Evolutionary conservation across 92 coral and sea anemone genomes (phyloP).

Genomic region (Phenganax stokvisi): DNA sequence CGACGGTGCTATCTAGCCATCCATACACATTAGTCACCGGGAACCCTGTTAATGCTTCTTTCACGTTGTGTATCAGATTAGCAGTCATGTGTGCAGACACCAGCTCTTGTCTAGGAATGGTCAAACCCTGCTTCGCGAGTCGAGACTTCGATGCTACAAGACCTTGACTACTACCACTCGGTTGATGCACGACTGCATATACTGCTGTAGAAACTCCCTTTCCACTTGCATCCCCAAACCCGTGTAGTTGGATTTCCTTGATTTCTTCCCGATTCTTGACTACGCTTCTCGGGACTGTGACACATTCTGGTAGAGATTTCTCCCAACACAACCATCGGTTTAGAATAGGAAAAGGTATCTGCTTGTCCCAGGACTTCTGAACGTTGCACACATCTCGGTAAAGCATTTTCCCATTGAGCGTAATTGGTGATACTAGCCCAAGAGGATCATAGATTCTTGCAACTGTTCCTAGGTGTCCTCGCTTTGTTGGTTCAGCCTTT

Average conservation of each 20-base stretch:
- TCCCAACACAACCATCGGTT: slow-evolving; percentile 1
- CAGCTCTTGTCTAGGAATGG: slow-evolving; percentile 23
- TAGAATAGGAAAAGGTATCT: not conserved
- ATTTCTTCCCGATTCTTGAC: not conserved
- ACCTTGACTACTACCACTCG: slow-evolving; percentile 2
- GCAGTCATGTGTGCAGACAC: slow-evolving; percentile 25
- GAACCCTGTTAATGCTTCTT: not conserved
- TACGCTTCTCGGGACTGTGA: not conserved
- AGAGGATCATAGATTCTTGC: slow-evolving; percentile 39
- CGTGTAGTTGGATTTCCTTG: not conserved
- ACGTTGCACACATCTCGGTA: slow-evolving; percentile 19
- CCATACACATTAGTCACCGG: slow-evolving; percentile 9
- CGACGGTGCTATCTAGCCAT: slow-evolving; percentile 28
- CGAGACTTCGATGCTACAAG: slow-evolving; percentile 8
- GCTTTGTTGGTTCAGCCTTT: slow-evolving; percentile 36
- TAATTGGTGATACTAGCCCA: slow-evolving; percentile 21
- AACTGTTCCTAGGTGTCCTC: slow-evolving; percentile 18
- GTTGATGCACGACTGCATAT: slow-evolving; percentile 2
- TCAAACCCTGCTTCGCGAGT: slow-evolving; percentile 14
- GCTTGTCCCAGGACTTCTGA: slow-evolving; percentile 19
- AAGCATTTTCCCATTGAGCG: slow-evolving; percentile 11
- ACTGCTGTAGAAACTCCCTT: not conserved
- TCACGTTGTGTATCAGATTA: slow-evolving; percentile 3
- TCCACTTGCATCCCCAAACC: slow-evolving; percentile 8
- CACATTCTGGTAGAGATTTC: not conserved